phyloP scores from a whole-genome alignment of 2,888 invertebrate genomes.

The Quadroppia sp. region DNA sequence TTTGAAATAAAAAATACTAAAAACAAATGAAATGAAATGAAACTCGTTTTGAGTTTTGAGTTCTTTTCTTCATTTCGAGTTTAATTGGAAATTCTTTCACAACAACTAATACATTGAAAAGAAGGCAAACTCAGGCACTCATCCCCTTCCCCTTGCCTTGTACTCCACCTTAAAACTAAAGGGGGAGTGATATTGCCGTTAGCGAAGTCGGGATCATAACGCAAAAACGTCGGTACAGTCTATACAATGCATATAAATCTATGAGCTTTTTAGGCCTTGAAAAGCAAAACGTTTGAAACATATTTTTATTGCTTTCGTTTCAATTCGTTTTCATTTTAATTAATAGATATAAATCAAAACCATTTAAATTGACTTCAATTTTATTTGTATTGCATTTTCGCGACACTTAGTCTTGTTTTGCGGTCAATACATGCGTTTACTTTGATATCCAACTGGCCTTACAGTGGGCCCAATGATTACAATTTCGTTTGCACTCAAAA shows the following conservation, averaged over 20 bases:
- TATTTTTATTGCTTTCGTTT: slow-evolving; percentile 34
- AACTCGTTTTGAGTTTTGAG: slow-evolving; percentile 38
- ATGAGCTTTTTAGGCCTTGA: slow-evolving; percentile 34
- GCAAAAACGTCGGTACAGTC: slow-evolving; percentile 32
- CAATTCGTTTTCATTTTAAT: slow-evolving; percentile 39
- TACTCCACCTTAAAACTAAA: slow-evolving; percentile 38
- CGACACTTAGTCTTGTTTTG: slow-evolving; percentile 28
- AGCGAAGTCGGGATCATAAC: slow-evolving; percentile 33
- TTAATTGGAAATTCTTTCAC: slow-evolving; percentile 40
- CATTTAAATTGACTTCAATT: slow-evolving; percentile 35
- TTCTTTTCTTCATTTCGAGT: slow-evolving; percentile 40
- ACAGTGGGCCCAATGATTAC: neutral
- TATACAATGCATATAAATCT: slow-evolving; percentile 32
- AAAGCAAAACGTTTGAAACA: slow-evolving; percentile 20
- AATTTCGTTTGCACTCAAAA: neutral
- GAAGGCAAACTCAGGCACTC: slow-evolving; percentile 2
- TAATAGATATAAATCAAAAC: slow-evolving; percentile 39
- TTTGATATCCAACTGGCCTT: slow-evolving; percentile 7
- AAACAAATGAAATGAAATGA: slow-evolving; percentile 43
- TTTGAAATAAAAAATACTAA: slow-evolving; percentile 39
- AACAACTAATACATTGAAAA: slow-evolving; percentile 23
- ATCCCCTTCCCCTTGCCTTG: slow-evolving; percentile 4
- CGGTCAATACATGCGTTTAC: slow-evolving; percentile 24
- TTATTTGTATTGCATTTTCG: slow-evolving; percentile 20
- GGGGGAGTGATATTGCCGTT: slow-evolving; percentile 39